These are phyloP conservation scores for Tipula vernalis DNA, from an alignment of 2,888 invertebrate species.

Conservation along the genomic window DNA sequence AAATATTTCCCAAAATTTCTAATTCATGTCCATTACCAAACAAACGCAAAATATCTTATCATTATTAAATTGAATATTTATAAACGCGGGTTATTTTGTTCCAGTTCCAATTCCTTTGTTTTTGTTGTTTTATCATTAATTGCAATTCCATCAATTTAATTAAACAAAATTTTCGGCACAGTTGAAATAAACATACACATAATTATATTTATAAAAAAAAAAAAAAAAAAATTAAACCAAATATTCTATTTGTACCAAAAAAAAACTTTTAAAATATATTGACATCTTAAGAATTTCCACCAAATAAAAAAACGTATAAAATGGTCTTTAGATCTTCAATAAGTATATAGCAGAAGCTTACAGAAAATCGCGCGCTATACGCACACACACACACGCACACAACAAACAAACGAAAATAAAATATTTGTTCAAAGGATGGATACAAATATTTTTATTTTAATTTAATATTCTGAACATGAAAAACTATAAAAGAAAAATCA, in stretches of 20 bases:
- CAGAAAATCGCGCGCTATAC: neutral
- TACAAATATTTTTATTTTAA: neutral
- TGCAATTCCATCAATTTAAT: conserved; percentile 4
- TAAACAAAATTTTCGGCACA: conserved; percentile 4
- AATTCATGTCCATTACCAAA: neutral
- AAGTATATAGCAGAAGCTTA: neutral
- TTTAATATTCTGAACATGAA: neutral
- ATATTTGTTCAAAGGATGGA: neutral
- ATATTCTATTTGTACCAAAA: neutral
- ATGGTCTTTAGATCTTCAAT: neutral
- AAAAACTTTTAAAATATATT: neutral
- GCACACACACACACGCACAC: neutral
- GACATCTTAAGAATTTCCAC: neutral
- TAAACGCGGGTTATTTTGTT: neutral
- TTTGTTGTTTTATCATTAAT: neutral
- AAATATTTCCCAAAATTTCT: neutral
- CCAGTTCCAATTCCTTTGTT: neutral
- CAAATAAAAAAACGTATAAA: neutral
- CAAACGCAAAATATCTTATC: neutral
- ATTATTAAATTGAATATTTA: neutral
- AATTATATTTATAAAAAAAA: neutral
- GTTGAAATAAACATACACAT: neutral
- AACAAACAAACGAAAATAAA: neutral
- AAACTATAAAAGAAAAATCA: conserved; percentile 1
- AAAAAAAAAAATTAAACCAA: neutral